Evolutionary conservation across 1,140 invertebrate species (phyloP).

Genomic region (Pygmarrhopalites habei): DNA sequence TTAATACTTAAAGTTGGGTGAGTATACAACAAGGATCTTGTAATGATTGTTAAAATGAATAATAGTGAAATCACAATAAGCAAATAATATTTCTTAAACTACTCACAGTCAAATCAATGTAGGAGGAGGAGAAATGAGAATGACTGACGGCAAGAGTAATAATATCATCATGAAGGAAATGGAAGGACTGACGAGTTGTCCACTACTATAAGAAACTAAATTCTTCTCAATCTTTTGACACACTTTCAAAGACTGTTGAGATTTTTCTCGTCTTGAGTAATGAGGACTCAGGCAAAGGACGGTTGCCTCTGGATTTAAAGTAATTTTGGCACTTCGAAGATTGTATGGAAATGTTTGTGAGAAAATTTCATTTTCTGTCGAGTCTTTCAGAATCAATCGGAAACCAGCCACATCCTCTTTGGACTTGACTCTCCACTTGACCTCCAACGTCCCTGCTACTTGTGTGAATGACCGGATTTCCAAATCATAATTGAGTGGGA

Average conservation of each 20-base stretch:
- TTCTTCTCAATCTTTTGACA: constrained; percentile 22
- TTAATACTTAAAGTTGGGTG: too few species aligned
- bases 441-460: constrained; percentile 13
- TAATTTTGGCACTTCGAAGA: constrained; percentile 24
- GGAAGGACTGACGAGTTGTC: too few species aligned
- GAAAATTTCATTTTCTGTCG: neutral
- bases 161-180: too few species aligned
- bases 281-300: constrained; percentile 17
- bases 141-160: too few species aligned
- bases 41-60: too few species aligned
- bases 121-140: too few species aligned
- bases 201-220: too few species aligned
- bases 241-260: constrained; percentile 12
- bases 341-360: constrained; percentile 18
- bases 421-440: constrained; percentile 36
- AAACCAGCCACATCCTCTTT: constrained; percentile 36
- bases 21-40: too few species aligned
- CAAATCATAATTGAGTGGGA: constrained; percentile 30
- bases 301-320: neutral
- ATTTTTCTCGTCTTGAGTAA: constrained; percentile 3
- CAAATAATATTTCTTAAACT: too few species aligned
- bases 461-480: constrained; percentile 24
- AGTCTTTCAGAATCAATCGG: constrained; percentile 11
- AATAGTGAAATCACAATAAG: too few species aligned
- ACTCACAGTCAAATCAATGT: too few species aligned